Percentiles rank a stretch among this genome's conserved stretches.
phyloP scores from a whole-genome alignment of 1,140 invertebrate species.

The Drosophila burlai region DNA sequence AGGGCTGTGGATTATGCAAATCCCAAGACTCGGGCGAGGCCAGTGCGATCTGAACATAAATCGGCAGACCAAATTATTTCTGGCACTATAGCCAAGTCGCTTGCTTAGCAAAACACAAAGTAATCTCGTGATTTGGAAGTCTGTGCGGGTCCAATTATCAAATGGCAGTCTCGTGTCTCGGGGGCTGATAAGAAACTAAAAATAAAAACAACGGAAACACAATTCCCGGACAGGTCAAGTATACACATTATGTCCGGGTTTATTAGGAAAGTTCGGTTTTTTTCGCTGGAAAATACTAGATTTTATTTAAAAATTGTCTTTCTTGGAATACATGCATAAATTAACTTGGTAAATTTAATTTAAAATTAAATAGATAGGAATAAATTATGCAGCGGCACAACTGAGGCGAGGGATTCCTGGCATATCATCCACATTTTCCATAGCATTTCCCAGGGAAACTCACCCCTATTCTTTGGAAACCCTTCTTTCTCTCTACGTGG shows the following conservation, averaged over 20 bases:
- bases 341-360: constrained; percentile 7
- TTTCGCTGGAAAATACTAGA: constrained; percentile 20
- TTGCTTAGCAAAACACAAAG: constrained; percentile 8
- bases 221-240: constrained; percentile 1
- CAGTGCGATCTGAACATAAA: not conserved
- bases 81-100: not conserved
- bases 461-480: constrained; percentile 17
- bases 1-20: constrained; percentile 12
- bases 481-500: not conserved
- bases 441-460: not conserved
- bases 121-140: constrained; percentile 34
- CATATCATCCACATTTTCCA: constrained; percentile 1
- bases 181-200: constrained; percentile 28
- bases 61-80: constrained; percentile 4
- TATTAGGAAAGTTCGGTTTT: not conserved
- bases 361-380: constrained; percentile 27
- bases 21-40: not conserved
- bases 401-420: not conserved
- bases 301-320: constrained; percentile 42
- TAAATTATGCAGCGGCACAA: constrained; percentile 20
- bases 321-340: constrained; percentile 23
- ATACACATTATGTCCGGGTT: constrained; percentile 33
- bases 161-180: constrained; percentile 44
- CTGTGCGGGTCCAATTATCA: constrained; percentile 13
- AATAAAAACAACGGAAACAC: constrained; percentile 52